Evolutionary conservation across 2,113 vertebrate species (phyloP), one percentile per base, ranked within the genome.

Genomic region (Rattus rattus): DNA sequence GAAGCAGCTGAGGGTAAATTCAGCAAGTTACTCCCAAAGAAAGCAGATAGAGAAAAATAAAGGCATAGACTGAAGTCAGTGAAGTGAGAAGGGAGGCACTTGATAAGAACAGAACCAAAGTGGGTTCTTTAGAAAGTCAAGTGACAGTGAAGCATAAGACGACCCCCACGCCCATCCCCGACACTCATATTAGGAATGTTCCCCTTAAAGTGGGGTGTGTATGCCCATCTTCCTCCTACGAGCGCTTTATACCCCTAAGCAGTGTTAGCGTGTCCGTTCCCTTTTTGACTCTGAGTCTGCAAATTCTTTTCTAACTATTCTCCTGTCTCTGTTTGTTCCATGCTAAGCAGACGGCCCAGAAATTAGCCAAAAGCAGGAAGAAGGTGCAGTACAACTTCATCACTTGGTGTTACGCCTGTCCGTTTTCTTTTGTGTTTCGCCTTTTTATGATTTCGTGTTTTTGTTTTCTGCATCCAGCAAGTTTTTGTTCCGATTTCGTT

Each of bases 361-460:
- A 99, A 99, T 99, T 99, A 99, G 99, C 99, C 99, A 99, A 99
- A 99, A 99, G 99, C 99, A 99, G 98, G 98, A 99, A 99, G 99
- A 99, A 99, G 99, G 99, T 99, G 99, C 99, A 99, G 99, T 99
- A 99, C 98, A 98, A 99, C 97, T 97, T 99, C 98, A 99, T 99
- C 98, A 98, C 98, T 99, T 98, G 98, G 96, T 98, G 98, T 99
- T 98, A 98, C 98, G 98, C 98, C 98, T 98, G 98, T 98, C 98
- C 80, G 30, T 96, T 98, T 98, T 98, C 98, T 97, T 97, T 98
- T 97, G 92, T 52, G 88, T 98, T 98, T 97, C 96, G 95, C 96
- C 95, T 98, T 97, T 67, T 88, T 94, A 85, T 98, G 96, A 93
- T 98, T 99, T 97, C 88, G 95, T 98, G 96, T 94, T 98, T 98